A percentile compares a stretch with the other conserved stretches of the same genome.
phyloP scores from a whole-genome alignment of 2,113 vertebrate genomes.

The Prionailurus bengalensis region DNA sequence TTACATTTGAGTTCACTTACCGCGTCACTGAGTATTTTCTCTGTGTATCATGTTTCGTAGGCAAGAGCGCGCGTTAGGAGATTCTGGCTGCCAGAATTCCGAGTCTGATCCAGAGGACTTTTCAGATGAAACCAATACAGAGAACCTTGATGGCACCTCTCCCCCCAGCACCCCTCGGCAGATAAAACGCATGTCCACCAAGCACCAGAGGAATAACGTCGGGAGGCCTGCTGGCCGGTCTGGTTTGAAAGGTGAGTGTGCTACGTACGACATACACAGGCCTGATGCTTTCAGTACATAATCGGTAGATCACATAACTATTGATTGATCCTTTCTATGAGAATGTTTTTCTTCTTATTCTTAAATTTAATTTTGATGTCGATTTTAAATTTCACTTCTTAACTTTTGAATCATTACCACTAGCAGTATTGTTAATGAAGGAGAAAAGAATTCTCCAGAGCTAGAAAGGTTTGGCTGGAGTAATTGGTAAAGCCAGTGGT shows the following conservation, averaged over 20 bases:
- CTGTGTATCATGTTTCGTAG: constrained; percentile 83
- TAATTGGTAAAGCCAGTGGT: background rate
- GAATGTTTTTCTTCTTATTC: background rate
- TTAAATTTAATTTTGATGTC: background rate
- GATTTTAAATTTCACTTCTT: background rate
- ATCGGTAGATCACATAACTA: background rate
- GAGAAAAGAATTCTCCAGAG: background rate
- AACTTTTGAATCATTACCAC: background rate
- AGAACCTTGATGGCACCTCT: constrained; percentile 93
- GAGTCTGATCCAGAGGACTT: constrained; percentile 92
- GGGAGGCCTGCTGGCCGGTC: constrained; percentile 88
- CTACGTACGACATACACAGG: background rate
- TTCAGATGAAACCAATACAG: constrained; percentile 92
- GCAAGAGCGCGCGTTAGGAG: constrained; percentile 87
- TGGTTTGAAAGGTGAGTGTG: constrained; percentile 89
- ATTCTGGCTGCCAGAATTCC: constrained; percentile 87
- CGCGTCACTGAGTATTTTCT: background rate
- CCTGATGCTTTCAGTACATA: fast-evolving
- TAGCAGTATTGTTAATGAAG: background rate
- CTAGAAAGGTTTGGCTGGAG: background rate
- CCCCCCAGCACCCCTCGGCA: constrained; percentile 95
- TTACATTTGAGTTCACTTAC: background rate
- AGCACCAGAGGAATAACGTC: constrained; percentile 92
- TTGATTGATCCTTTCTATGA: background rate
- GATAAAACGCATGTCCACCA: constrained; percentile 96